Base-by-base conservation (phyloP, 2,888 invertebrate genomes). In the Palloptera scutellata region DNA sequence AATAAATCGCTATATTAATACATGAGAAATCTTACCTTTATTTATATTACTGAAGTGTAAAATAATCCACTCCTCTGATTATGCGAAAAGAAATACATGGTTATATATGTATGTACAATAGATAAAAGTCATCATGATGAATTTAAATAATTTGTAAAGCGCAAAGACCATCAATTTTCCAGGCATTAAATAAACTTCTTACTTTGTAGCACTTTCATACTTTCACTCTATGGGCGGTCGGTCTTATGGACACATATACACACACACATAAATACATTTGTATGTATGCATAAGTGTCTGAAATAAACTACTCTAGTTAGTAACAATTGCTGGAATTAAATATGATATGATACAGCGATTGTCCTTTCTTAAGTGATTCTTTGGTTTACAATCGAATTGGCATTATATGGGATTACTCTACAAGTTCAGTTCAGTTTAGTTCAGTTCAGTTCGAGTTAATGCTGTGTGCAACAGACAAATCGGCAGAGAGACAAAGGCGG, bases 321-420 rank as follows among this genome's bases (percentile, higher is more conserved):
- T n/a, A 60, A 66, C 65, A 66, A 66, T 66, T 66, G 65, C 54
- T 53, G 48, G 60, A 66, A 66, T 66, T 66, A 66, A 60, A 66
- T 66, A 66, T 61, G 61, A 66, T 77, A 78, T 79, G 79, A 78
- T 76, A 76, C 75, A 76, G 61, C 51, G 62, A 70, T 68, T 64
- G 68, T 69, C 63, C 52, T 58, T 66, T 61, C 72, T 69, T 70
- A 72, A 75, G 72, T 72, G 74, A 64, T 72, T 64, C 69, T 70
- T 71, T 74, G 73, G 76, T 66, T 73, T 75, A 78, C 78, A 77
- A 78, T 75, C 76, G 77, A 78, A 79, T 78, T 80, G 79, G 79
- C 75, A 79, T 79, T 78, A 77, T 77, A 72, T 74, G 74, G 79
- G 76, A 80, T 79, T 79, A 78, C 72, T 68, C 72, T 71, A 72